These are phyloP conservation scores for Cryptus armator DNA, from an alignment of 2,888 invertebrate genomes.

Conservation along the genomic window DNA sequence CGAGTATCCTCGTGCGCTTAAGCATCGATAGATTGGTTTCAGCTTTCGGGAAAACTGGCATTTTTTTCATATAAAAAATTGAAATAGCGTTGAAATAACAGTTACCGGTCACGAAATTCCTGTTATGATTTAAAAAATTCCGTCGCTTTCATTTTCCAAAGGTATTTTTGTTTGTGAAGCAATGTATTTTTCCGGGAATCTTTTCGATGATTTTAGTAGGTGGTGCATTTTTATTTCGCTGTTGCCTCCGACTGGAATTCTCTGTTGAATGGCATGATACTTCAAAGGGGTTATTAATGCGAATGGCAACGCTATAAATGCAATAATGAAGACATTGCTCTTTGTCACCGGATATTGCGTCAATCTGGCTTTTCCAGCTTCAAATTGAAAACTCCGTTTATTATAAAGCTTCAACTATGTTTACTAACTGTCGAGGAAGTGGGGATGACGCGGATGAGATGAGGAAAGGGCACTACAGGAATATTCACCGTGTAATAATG, in stretches of 20 bases:
- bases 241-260: too few species aligned
- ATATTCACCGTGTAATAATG: slow-evolving; percentile 17
- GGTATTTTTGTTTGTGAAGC: too few species aligned
- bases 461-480: slow-evolving; percentile 2
- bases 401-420: slow-evolving; percentile 16
- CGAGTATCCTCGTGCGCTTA: too few species aligned
- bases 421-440: neutral
- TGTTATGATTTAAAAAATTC: neutral
- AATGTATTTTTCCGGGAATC: too few species aligned
- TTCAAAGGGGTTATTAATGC: neutral
- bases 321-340: slow-evolving; percentile 16
- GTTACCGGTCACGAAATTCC: neutral
- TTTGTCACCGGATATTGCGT: neutral
- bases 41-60: too few species aligned
- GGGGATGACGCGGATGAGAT: neutral
- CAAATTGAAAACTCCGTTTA: slow-evolving; percentile 14
- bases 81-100: too few species aligned
- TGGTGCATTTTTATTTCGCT: neutral
- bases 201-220: neutral
- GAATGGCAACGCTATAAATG: neutral
- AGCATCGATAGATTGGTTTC: too few species aligned
- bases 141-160: too few species aligned
- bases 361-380: neutral
- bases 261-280: neutral
- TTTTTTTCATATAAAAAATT: too few species aligned